Evolutionary conservation across 2,797 vertebrate genomes (phyloP), one percentile per base, ranked within the genome.

Genomic region (Acanthurus lineatus): DNA sequence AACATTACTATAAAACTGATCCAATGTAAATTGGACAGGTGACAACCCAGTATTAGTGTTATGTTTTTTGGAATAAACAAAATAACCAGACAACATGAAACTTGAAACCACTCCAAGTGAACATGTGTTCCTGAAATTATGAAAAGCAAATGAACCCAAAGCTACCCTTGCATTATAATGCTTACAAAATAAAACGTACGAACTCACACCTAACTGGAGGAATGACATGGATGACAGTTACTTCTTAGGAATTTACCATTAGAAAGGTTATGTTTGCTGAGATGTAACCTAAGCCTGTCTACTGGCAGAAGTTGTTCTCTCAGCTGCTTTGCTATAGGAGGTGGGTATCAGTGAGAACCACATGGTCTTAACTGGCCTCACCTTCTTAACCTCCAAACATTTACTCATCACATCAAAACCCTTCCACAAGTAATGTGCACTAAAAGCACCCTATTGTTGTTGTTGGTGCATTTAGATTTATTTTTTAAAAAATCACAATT

Each of bases 321-420:
- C 93, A 91, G 93, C 89, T 56, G 51, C 69, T 64, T 91, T 88
- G 42, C 75, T 96, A 0, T 96, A 82, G 95, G 95, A 96, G 95
- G 94, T 85, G 85, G 85, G 95, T 95, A 95, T 96, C 95, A 70
- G 95, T 67, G 90, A 92, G 85, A 82, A 73, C 91, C 94, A 94
- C 87, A 93, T 91, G 86, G 88, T 95, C 93, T 95, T 85, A 82
- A 93, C 83, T 92, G 93, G 90, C 77, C 69, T 86, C 89, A 84
- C 95, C 90, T 96, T 96, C 95, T 95, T 88, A 85, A 94, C 95
- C 95, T 96, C 95, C 95, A 75, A 32, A 77, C 35, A 6, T 56
- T 0, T 32, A 25, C 15, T 58, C 16, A 40, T n/a, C 47, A 48
- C 17, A 45, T 16, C 51, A 8, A 14, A 49, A 14, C 12, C 17